Conservation (phyloP, 2,113 vertebrate genomes). For the Cyanoliseus patagonus region DNA sequence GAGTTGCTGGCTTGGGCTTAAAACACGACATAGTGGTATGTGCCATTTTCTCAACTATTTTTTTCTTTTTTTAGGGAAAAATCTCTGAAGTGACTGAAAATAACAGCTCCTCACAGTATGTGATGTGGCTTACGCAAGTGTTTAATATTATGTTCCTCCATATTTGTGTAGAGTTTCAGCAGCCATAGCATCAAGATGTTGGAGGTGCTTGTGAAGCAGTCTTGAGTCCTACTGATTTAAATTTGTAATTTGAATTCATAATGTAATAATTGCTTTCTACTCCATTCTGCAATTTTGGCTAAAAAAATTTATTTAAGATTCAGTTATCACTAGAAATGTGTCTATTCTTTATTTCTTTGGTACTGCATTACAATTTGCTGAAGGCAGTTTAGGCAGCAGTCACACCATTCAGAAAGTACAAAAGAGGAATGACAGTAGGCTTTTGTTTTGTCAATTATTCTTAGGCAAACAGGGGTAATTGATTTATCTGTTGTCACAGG, state of each 20-base stretch:
- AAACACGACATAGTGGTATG: background rate
- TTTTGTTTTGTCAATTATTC: background rate
- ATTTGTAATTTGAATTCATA: background rate
- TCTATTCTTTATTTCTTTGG: background rate
- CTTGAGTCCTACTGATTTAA: background rate
- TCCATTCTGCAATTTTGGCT: background rate
- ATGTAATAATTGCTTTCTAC: background rate
- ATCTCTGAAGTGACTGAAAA: background rate
- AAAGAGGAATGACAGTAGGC: background rate
- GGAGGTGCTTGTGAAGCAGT: background rate
- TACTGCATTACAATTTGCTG: background rate
- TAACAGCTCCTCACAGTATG: background rate
- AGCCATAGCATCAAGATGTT: background rate
- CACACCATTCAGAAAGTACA: background rate
- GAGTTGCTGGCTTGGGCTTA: background rate
- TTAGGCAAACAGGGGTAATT: background rate
- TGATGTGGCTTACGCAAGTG: background rate
- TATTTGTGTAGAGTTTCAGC: background rate
- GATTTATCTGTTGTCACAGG: background rate
- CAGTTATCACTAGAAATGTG: background rate
- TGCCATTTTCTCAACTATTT: background rate
- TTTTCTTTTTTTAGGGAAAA: background rate
- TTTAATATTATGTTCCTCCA: background rate
- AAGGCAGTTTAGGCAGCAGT: background rate
- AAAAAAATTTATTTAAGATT: background rate